Percentiles rank a stretch among this genome's conserved stretches.
phyloP scores from a whole-genome alignment of 2,113 vertebrate genomes.

The Odobenus rosmarus region DNA sequence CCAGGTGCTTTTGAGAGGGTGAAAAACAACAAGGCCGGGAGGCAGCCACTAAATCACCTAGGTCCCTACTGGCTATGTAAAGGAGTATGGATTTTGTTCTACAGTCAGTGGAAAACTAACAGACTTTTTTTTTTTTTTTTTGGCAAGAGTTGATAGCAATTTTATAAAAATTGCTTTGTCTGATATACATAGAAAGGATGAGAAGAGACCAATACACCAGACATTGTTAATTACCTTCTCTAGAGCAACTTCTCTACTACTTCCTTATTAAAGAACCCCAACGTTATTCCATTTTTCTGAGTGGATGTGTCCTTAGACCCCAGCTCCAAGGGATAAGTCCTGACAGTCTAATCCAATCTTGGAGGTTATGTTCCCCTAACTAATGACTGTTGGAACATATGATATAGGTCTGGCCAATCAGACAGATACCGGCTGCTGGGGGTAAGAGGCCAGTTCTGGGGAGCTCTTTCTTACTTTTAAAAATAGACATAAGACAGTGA shows the following conservation, averaged over 20 bases:
- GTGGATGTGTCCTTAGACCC: not conserved
- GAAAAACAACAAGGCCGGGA: not conserved
- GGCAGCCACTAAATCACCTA: not conserved
- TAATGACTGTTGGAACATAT: not conserved
- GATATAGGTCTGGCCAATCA: not conserved
- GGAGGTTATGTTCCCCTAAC: not conserved
- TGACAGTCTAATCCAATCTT: not conserved
- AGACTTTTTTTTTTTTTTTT: not conserved
- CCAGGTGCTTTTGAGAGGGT: slow-evolving; percentile 3
- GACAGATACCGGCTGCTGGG: not conserved
- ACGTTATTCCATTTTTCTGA: not conserved
- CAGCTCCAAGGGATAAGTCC: not conserved
- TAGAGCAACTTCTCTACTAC: not conserved
- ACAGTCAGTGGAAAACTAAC: not conserved
- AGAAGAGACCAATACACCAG: not conserved
- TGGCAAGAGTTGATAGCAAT: not conserved
- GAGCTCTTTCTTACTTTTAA: slow-evolving; percentile 22
- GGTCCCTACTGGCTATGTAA: not conserved
- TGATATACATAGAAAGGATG: not conserved
- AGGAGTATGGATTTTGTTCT: not conserved
- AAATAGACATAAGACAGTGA: not conserved
- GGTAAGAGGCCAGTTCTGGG: not conserved
- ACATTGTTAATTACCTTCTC: not conserved
- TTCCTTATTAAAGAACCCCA: not conserved
- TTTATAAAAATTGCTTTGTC: slow-evolving; percentile 10